Base-by-base conservation (phyloP, 2,113 vertebrate species). In the Nansenia antarctica region DNA sequence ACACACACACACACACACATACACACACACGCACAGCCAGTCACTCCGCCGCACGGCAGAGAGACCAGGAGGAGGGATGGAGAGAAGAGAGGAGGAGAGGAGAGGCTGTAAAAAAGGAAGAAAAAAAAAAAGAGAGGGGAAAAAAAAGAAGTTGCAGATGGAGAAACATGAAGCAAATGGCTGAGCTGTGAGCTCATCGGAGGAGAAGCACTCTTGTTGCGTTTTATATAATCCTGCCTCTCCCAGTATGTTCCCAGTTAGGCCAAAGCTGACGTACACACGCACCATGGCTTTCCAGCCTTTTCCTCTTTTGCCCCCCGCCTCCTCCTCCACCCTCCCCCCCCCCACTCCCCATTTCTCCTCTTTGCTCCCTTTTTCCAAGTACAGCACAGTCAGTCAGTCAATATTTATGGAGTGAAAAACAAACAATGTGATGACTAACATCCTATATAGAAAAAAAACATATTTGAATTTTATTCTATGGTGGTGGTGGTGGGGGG, bases 121-220 rank as follows among this genome's bases (percentile, higher is more conserved):
- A n/a, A 83, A 87, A 88, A 70, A 67, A 34, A n/a, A 27, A 9
- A 26, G 22, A 75, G 61, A 65, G 59, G 34, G 54, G 68, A 75
- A 73, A 87, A 85, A 83, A 1, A 11, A 7, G 85, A 83, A 84
- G 78, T 84, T 89, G 78, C 88, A 92, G 90, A 93, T 87, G 90
- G 85, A 89, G 90, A 90, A 91, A 91, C 89, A 90, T 88, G 89
- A 92, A 90, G 88, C 89, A 88, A 87, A 91, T 93, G 87, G 85
- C 85, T 91, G 76, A 75, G 79, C 74, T 77, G 88, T 93, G 92
- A 93, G 92, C 88, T 92, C 92, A 92, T 85, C n/a, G n/a, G n/a
- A 77, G 79, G 74, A 87, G 90, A 89, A 90, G 88, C 74, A 78
- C 75, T 89, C 42, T 62, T n/a, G 69, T 82, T 53, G 73, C 73